Conservation (phyloP, 2,797 vertebrate genomes). For the Rhinoraja longicauda region DNA sequence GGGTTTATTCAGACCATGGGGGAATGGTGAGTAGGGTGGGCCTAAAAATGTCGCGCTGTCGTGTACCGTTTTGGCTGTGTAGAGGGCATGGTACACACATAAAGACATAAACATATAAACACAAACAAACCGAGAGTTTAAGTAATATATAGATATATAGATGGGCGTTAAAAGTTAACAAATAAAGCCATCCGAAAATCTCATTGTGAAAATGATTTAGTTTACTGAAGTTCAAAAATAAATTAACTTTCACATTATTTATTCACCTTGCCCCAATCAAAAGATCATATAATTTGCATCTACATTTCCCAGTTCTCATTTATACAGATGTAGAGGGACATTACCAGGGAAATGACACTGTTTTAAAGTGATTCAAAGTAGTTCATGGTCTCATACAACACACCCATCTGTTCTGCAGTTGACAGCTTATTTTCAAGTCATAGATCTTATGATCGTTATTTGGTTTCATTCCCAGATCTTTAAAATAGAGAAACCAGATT, state of each 20-base stretch:
- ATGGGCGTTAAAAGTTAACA: not conserved
- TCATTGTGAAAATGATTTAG: not conserved
- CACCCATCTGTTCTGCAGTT: not conserved
- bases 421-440: not conserved
- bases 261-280: not conserved
- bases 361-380: not conserved
- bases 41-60: too few relatives aligned
- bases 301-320: not conserved
- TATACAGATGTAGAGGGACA: not conserved
- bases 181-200: not conserved
- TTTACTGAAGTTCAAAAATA: not conserved
- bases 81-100: too few relatives aligned
- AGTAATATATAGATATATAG: too few relatives aligned
- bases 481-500: not conserved
- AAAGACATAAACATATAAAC: too few relatives aligned
- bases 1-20: too few relatives aligned
- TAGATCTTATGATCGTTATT: not conserved
- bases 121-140: too few relatives aligned
- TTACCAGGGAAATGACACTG: not conserved
- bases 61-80: too few relatives aligned
- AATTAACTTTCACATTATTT: too few relatives aligned
- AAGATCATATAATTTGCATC: not conserved
- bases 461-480: constrained; percentile 18
- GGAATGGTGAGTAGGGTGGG: too few relatives aligned
- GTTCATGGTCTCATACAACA: not conserved